Evolutionary conservation across 37 sponge, comb jelly and placozoan genomes (phyloP), one percentile per base, ranked within the genome.

Genomic region (Halichondria panicea): DNA sequence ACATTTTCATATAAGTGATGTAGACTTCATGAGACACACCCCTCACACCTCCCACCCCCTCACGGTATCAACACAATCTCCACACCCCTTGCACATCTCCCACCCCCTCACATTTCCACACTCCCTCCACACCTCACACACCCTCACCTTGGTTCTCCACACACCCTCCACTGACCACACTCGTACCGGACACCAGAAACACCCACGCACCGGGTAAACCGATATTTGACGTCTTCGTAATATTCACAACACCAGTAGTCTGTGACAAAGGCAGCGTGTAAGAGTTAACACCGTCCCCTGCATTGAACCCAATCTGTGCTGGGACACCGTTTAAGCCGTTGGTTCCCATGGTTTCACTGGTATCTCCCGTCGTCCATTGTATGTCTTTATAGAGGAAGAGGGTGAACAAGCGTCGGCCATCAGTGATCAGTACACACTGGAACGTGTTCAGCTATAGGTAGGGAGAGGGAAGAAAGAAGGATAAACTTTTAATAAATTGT

Each of bases 321-420:
- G 61, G 70, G 44, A 24, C 25, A 8, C 68, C 66, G 0, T 71
- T 71, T 21, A 79, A 70, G 1, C 80, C 80, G 31, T 41, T 27
- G 4, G 1, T 43, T 1, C 71, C 70, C 18, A 37, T 60, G 27
- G 68, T 21, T 43, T 41, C 62, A 1, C 11, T 1, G 38, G 4
- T 55, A 22, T 41, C 71, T 4, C 72, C 81, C 2, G 70, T 64
- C 8, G 72, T 72, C 85, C 85, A 85, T 45, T 85, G 72, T 34
- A 85, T 85, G 56, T 85, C 79, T 36, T 78, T 65, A 72, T 85
- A 85, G 27, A 78, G 79, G 45, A 85, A 78, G 33, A 77, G 30
- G 15, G 71, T 78, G 53, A 63, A 84, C n/a, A 62, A 55, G 19
- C 27, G 12, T 2, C 28, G 33, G 1, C 68, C 76, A 50, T 84